Evolutionary conservation across 2,888 invertebrate genomes (phyloP), one percentile per base, ranked within the genome.

Genomic region (Oasisia sp.): DNA sequence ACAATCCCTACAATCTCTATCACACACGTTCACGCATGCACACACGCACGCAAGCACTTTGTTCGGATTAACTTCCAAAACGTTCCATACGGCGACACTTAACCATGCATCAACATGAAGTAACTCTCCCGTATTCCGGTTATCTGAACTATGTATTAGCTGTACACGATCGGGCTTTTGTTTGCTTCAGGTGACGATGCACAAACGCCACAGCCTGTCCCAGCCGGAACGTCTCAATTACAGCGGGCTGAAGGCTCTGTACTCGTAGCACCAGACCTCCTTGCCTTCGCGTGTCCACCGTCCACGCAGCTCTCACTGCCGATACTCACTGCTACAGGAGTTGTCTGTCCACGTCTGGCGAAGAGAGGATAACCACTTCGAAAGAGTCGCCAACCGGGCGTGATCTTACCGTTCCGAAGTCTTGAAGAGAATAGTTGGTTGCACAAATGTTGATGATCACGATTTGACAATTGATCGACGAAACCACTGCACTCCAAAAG

Each of bases 141-240:
- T 19, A 27, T 27, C 14, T 27, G 74, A 27, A 27, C 27, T n/a
- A 27, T 27, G 2, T 5, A 74, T 27, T 74, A 27, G 27, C 74
- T 27, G 27, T 74, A 19, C 3, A n/a, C 5, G n/a, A 74, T 5
- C 92, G 14, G 89, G 45, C 8, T 91, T 92, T 91, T 91, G 74
- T 92, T 89, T 91, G 9, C 94, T 94, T 11, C 94, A 95, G 95
- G 94, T 94, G 27, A 94, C 94, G n/a, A 94, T 96, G 89, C 95
- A 96, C 94, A 96, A 95, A 93, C 94, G 95, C 19, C 96, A 96
- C 94, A 96, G 96, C 92, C 95, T 95, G 8, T 96, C 96, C 2
- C 95, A 96, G 58, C 96, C 96, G 8, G 96, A 96, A 91, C 93
- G 94, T 45, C 94, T 96, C 12, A 92, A 93, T 91, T 91, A 92